phyloP scores from a whole-genome alignment of 92 coral and sea anemone species.

The Umimayanthus chanpuru region DNA sequence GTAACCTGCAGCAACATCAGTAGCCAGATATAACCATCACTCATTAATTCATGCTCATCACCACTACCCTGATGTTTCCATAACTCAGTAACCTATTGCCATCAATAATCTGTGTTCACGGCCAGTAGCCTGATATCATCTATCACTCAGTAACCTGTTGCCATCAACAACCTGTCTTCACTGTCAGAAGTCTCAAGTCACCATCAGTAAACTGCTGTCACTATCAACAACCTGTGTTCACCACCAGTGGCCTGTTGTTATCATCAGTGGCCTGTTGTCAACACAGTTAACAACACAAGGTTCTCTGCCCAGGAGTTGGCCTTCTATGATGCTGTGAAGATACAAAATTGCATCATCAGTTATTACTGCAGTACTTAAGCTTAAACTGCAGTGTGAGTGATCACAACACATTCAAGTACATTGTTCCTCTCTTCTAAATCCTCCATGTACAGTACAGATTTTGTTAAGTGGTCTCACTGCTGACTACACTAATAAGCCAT shows the following conservation, averaged over 20 bases:
- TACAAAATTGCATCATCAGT: neutral
- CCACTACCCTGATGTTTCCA: neutral
- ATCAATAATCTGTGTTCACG: neutral
- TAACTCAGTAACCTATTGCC: neutral
- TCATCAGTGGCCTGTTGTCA: neutral
- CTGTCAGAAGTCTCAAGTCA: neutral
- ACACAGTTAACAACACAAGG: slow-evolving; percentile 44
- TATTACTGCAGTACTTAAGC: neutral
- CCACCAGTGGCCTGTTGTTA: neutral
- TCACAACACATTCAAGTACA: too few species aligned
- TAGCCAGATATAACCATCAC: neutral
- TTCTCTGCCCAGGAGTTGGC: slow-evolving; percentile 69
- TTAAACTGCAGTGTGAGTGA: neutral
- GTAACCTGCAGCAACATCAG: neutral
- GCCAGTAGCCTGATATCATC: neutral
- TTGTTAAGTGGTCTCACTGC: neutral
- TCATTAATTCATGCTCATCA: neutral
- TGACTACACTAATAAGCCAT: neutral
- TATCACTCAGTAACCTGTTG: neutral
- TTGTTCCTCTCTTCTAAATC: neutral
- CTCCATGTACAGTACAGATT: neutral
- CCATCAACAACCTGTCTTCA: neutral
- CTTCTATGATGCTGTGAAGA: slow-evolving; percentile 67
- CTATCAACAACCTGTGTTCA: neutral
- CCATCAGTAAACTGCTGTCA: neutral